A percentile compares a stretch with the other conserved stretches of the same genome.
Evolutionary conservation across 2,888 invertebrate genomes (phyloP).

Genomic region (Nemurella pictetii): DNA sequence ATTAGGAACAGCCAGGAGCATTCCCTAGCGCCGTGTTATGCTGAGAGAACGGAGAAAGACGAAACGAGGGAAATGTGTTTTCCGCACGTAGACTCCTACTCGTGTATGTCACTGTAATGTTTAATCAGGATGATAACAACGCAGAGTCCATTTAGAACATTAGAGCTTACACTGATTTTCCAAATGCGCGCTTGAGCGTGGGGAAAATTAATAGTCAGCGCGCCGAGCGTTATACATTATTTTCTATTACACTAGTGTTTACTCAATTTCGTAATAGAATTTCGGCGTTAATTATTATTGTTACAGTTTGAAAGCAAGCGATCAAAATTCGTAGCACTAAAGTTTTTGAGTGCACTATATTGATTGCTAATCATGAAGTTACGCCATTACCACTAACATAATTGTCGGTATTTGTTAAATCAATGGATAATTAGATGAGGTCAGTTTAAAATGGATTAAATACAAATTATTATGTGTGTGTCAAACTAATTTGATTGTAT

Average conservation of each 20-base stretch:
- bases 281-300: not conserved
- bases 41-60: not conserved
- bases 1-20: slow-evolving; percentile 36
- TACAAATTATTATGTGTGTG: not conserved
- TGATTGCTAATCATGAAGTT: not conserved
- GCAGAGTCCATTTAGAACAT: slow-evolving; percentile 16
- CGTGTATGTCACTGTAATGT: slow-evolving; percentile 36
- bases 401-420: not conserved
- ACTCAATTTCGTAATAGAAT: not conserved
- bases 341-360: not conserved
- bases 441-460: too few species aligned
- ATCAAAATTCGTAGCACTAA: not conserved
- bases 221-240: not conserved
- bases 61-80: slow-evolving; percentile 30
- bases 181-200: not conserved
- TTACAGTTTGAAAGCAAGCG: not conserved
- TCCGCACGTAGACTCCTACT: slow-evolving; percentile 14
- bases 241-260: not conserved
- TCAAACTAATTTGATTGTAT: not conserved
- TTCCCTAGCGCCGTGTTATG: slow-evolving; percentile 34
- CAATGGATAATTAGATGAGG: not conserved
- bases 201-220: not conserved
- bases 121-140: slow-evolving; percentile 35
- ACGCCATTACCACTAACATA: not conserved
- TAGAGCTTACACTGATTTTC: slow-evolving; percentile 1